Evolutionary conservation across 1,140 invertebrate species (phyloP), one percentile per base, ranked within the genome.

Genomic region (Stegodyphus mimosarum): DNA sequence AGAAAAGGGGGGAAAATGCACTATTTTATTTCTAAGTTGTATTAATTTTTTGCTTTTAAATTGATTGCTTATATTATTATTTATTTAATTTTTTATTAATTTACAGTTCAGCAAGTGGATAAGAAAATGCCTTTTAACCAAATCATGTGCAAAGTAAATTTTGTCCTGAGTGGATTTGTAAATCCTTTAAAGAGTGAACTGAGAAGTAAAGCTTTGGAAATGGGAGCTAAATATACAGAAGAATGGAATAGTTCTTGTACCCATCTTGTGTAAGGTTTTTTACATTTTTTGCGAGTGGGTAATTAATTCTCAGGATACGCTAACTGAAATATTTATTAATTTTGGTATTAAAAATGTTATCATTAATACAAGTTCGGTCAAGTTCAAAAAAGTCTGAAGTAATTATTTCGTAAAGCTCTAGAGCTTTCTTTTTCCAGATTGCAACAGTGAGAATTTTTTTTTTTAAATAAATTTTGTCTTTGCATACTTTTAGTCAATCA

Each of bases 161-260:
- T 97, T 91, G 94, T 94, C 5, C 92, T 98, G 75, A 97, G 95
- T 91, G 96, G 96, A 0, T 97, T 95, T 91, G 92, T 94, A 90
- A 96, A 98, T 92, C 96, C 96, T 2, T 91, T 93, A 87, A 91
- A 96, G 67, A 92, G 90, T 5, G 91, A 93, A 72, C 88, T 97
- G 48, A 91, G 96, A 66, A 92, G 92, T 71, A 93, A 92, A 88
- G 95, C 94, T 13, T 69, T 94, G 6, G 92, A 93, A 80, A 93
- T 97, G 93, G 96, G 96, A 6, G 96, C 95, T 1, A 92, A 92
- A 88, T 97, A 96, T 89, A 93, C 92, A 90, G 90, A 92, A 51
- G 94, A 96, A 90, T 96, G 95, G 95, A 92, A 92, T 76, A 89
- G 90, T 64, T 89, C 89, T 67, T 96, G 95, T 90, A 96, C 95